Evolutionary conservation across 2,797 vertebrate genomes (phyloP), one percentile per base, ranked within the genome.

Genomic region (Acanthis flammea): DNA sequence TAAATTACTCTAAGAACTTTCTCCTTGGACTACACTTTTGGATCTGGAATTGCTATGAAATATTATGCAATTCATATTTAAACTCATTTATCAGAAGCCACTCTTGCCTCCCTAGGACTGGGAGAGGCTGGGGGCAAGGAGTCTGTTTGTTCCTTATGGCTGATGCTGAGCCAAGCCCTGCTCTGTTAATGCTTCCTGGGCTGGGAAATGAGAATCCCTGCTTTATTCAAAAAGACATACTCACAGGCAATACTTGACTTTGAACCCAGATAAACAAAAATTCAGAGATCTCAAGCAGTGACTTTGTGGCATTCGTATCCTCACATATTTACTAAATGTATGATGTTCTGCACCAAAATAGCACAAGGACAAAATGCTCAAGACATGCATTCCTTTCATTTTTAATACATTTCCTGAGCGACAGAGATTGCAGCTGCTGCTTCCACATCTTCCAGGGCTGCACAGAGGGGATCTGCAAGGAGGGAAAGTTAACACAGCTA

Each of bases 21-120:
- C 50, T 94, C 85, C 78, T 73, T 88, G 37, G 31, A 82, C 78
- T 91, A 77, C 63, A 74, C 63, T 80, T 89, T 91, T 94, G 65
- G 53, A 70, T 63, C 37, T 80, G 33, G 44, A 68, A 70, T 39
- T 82, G 16, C 72, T 68, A 30, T 53, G 58, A 83, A 92, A 60
- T 91, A 83, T 57, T 75, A 50, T 12, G 17, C 57, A 72, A 55
- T 82, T 79, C 48, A 70, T 41, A 75, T 66, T 78, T 68, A 78
- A 84, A 65, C 8, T 53, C 68, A 37, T 75, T 71, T 68, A 75
- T 81, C 51, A 75, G 62, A 68, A 82, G 60, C 35, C 51, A 50
- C 58, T 44, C 35, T 68, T 84, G 58, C 57, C 37, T 92, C 28
- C 51, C 42, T 48, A 65, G 65, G 55, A 47, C 41, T 30, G 25